Evolutionary conservation across 2,113 vertebrate genomes (phyloP).

Genomic region (Lasiurus cinereus): DNA sequence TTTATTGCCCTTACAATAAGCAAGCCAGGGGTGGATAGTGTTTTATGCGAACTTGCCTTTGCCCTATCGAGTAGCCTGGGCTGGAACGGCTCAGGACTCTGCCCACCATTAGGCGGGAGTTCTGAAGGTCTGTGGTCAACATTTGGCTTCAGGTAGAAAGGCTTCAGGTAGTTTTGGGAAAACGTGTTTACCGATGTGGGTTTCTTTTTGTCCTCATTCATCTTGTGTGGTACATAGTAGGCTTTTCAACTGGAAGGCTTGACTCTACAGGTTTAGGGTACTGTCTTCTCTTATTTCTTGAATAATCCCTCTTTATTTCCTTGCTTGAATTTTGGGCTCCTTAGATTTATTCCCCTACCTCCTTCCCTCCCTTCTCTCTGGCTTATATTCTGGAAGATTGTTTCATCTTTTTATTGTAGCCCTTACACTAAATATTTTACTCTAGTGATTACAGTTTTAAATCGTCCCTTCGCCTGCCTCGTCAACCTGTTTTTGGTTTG

Average conservation of each 20-base stretch:
- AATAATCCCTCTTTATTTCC: not conserved
- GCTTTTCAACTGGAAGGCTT: not conserved
- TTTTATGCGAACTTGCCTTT: not conserved
- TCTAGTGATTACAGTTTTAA: not conserved
- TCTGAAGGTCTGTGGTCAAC: not conserved
- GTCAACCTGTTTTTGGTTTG: not conserved
- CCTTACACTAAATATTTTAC: not conserved
- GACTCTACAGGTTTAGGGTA: not conserved
- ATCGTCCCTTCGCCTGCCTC: not conserved
- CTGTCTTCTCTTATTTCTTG: not conserved
- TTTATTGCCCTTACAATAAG: not conserved
- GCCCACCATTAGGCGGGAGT: not conserved
- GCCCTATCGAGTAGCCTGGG: not conserved
- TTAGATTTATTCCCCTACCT: not conserved
- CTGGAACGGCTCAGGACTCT: not conserved
- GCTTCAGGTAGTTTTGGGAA: not conserved
- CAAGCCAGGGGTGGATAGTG: not conserved
- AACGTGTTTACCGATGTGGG: fast-evolving
- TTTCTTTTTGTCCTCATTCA: not conserved
- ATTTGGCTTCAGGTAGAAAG: not conserved
- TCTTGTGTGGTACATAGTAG: not conserved
- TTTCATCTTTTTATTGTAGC: not conserved
- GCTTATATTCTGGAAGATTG: not conserved
- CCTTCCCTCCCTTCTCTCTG: not conserved
- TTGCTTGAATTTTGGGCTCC: not conserved